Evolutionary conservation across 2,797 vertebrate species (phyloP).

Genomic region (Octomys mimax): DNA sequence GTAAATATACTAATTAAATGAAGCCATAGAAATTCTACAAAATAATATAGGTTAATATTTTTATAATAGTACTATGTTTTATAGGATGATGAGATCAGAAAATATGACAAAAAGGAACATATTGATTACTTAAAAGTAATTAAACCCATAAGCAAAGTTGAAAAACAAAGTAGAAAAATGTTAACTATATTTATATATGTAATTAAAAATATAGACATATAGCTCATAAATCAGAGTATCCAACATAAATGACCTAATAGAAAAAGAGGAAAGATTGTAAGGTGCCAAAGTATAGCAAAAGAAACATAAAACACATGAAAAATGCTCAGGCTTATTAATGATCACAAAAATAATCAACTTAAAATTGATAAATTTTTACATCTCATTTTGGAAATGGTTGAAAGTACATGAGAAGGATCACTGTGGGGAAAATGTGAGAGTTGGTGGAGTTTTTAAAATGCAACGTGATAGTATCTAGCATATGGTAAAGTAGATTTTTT

Average conservation of each 20-base stretch:
- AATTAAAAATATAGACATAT: constrained; percentile 15
- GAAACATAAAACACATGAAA: not conserved
- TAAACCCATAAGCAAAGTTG: not conserved
- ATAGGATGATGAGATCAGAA: constrained; percentile 49
- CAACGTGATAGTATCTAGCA: no score
- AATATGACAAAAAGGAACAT: not conserved
- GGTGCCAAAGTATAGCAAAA: constrained; percentile 10
- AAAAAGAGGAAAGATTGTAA: constrained; percentile 10
- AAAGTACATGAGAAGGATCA: not conserved
- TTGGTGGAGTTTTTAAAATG: not conserved
- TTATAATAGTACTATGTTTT: constrained; percentile 28
- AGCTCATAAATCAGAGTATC: not conserved
- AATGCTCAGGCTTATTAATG: not conserved
- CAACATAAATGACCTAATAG: not conserved
- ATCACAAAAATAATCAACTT: not conserved
- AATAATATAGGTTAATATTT: not conserved
- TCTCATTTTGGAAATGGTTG: not conserved
- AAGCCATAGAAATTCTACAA: not conserved
- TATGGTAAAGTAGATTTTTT: not conserved
- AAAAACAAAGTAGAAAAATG: constrained; percentile 52
- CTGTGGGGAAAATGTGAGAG: not conserved
- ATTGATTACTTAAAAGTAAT: not conserved
- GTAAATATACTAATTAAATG: not conserved
- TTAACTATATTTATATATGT: not conserved
- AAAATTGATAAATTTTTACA: not conserved